A percentile compares a stretch with the other conserved stretches of the same genome.
These are phyloP conservation scores for Himalopsyche japonica DNA, from an alignment of 2,888 invertebrate genomes.

Conservation along the genomic window DNA sequence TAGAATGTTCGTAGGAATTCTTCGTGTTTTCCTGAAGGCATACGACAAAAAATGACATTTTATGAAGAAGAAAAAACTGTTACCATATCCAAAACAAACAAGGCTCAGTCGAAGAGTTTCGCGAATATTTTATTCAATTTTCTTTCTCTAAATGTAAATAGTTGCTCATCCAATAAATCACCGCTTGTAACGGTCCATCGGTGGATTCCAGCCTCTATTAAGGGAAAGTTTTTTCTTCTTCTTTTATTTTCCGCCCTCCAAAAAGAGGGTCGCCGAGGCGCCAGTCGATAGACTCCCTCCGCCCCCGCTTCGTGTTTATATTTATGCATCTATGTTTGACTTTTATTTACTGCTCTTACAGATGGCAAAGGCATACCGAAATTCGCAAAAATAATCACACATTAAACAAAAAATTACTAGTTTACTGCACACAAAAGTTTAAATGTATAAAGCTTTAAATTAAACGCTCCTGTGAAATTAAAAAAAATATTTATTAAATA, in stretches of 20 bases:
- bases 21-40: neutral
- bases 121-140: neutral
- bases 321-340: constrained; percentile 37
- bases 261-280: constrained; percentile 7
- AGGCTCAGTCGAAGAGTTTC: neutral
- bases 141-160: neutral
- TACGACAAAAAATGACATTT: neutral
- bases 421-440: too few relatives aligned
- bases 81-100: neutral
- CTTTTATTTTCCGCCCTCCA: neutral
- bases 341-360: constrained; percentile 35
- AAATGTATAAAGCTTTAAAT: too few relatives aligned
- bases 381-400: neutral
- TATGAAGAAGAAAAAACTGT: neutral
- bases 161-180: neutral
- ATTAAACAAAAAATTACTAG: too few relatives aligned
- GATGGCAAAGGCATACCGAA: neutral
- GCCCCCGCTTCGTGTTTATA: constrained; percentile 30
- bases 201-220: constrained; percentile 9
- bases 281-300: constrained; percentile 18
- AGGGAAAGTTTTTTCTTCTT: constrained; percentile 2
- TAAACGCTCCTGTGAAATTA: too few relatives aligned
- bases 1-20: neutral
- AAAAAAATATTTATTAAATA: too few relatives aligned
- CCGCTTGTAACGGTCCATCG: constrained; percentile 11